These are phyloP conservation scores for Channa striata DNA, from an alignment of 2,797 vertebrate genomes.

Conservation along the genomic window DNA sequence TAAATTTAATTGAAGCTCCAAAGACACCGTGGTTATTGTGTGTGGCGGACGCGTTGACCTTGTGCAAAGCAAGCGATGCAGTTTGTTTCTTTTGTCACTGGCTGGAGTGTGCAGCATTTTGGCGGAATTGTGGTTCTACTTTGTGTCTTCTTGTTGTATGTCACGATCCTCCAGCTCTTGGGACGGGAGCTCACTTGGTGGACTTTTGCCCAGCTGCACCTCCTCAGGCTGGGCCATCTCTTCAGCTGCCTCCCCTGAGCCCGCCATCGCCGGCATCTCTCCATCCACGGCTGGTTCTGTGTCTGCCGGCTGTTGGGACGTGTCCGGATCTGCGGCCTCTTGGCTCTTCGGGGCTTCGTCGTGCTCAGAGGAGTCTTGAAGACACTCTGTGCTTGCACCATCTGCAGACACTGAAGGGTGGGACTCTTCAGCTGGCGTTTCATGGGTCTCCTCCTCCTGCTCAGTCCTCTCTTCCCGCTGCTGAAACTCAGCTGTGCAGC, in stretches of 20 bases:
- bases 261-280: conserved; percentile 50
- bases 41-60: not conserved
- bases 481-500: conserved; percentile 20
- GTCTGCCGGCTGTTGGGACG: conserved; percentile 47
- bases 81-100: not conserved
- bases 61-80: conserved; percentile 26
- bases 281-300: conserved; percentile 37
- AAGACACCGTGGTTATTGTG: conserved; percentile 14
- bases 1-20: conserved; percentile 75
- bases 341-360: conserved; percentile 38
- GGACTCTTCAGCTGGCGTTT: conserved; percentile 47
- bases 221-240: conserved; percentile 45
- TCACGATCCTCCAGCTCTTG: conserved; percentile 52
- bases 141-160: conserved; percentile 45
- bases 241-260: conserved; percentile 37
- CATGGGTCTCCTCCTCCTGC: conserved; percentile 42
- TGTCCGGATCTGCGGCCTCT: conserved; percentile 45
- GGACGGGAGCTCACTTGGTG: conserved; percentile 43
- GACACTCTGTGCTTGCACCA: conserved; percentile 42
- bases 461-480: conserved; percentile 35
- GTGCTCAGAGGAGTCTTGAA: conserved; percentile 45
- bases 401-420: conserved; percentile 40
- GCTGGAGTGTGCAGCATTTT: not conserved
- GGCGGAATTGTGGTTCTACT: conserved; percentile 39
- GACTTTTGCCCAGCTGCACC: conserved; percentile 32